Evolutionary conservation across 2,797 vertebrate genomes (phyloP), one percentile per base, ranked within the genome.

Genomic region (Brachyrhaphis roseni): DNA sequence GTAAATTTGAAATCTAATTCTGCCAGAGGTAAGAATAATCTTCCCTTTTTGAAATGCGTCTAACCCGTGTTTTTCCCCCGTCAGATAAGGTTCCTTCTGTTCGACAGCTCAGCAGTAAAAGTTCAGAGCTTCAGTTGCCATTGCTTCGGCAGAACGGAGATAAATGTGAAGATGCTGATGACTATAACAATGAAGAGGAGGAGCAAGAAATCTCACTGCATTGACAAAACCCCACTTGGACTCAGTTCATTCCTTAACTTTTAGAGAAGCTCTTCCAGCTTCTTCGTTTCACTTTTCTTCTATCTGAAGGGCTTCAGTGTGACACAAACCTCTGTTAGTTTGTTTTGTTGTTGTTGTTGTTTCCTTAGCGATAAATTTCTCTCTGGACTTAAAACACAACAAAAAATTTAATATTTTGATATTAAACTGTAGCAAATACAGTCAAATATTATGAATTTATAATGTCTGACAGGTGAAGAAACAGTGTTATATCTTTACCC

Each of bases 41-140:
- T 51, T 51, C 8, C 6, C 59, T 34, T 34, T 39, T 11, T 66
- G 64, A 39, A 39, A 20, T 41, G 36, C 10, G 0, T 66, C 18
- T 68, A 11, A 23, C 20, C 26, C 20, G 3, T 41, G 36, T 41
- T 41, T 41, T 23, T 5, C 36, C 62, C 20, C 36, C 64, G 12
- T 26, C 82, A 96, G 95, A 83, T 75, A 96, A 95, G 74, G 78
- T 76, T 2, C 80, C 80, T 0, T 88, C 89, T 11, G 41, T 94
- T 31, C 93, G 96, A 78, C 90, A 93, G 28, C 87, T 93, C n/a
- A 94, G 86, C 88, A 94, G 83, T 26, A 87, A 91, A 59, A 94
- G 91, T 72, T 89, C 94, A 0, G 97, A 97, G 88, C 92, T 97
- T 43, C 96, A 97, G 94, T 89, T 98, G 73, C 96, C 96, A 1